Conservation (phyloP, 2,888 invertebrate genomes). For the Patella caerulea region DNA sequence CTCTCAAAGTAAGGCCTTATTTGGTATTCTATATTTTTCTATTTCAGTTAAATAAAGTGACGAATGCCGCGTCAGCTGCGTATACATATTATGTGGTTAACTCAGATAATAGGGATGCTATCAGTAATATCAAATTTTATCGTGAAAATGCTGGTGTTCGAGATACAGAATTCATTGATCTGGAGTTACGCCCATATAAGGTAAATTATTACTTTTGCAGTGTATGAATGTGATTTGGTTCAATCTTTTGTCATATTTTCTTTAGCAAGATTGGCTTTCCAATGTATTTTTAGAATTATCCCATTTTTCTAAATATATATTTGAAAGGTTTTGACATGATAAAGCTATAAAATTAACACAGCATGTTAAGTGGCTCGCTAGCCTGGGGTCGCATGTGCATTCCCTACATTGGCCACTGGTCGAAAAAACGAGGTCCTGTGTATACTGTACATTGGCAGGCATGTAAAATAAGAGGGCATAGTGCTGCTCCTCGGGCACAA, state of each 20-base stretch:
- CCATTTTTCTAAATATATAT: too few species aligned
- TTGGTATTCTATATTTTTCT: not conserved
- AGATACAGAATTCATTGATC: slow-evolving; percentile 58
- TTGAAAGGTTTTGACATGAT: too few species aligned
- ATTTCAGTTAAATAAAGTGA: slow-evolving; percentile 77
- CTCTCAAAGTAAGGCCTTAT: too few species aligned
- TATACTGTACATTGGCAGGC: too few species aligned
- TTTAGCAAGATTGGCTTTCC: not conserved
- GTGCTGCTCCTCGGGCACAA: too few species aligned
- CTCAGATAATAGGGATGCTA: slow-evolving; percentile 79
- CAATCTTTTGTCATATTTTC: not conserved
- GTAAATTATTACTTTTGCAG: slow-evolving; percentile 38
- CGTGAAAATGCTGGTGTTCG: slow-evolving; percentile 48
- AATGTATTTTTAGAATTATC: not conserved
- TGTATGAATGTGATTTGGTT: too few species aligned
- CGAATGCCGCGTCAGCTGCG: slow-evolving; percentile 84
- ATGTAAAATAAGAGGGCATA: too few species aligned
- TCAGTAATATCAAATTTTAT: slow-evolving; percentile 65
- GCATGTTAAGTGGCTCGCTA: too few species aligned
- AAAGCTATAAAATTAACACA: too few species aligned
- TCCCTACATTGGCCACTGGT: too few species aligned
- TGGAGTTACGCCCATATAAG: slow-evolving; percentile 72
- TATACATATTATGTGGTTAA: slow-evolving; percentile 82
- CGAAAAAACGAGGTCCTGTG: too few species aligned
- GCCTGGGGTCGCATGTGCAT: too few species aligned